Conservation (phyloP, 2,113 vertebrate species). For the Lanius collurio region DNA sequence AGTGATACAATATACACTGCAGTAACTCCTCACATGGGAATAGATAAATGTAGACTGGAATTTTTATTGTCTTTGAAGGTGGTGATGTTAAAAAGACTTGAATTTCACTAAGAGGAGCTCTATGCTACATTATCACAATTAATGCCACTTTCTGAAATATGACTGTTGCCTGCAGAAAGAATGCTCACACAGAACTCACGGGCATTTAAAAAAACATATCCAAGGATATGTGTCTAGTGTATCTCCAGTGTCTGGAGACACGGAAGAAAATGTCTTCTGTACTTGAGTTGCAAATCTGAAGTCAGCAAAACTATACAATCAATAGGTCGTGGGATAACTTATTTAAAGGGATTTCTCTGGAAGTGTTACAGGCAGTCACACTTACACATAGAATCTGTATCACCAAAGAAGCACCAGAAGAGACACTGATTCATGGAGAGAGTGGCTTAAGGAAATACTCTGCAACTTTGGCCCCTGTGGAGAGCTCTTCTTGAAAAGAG, state of each 20-base stretch:
- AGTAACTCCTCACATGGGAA: conserved; percentile 73
- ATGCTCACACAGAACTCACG: not conserved
- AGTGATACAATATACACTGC: conserved; percentile 78
- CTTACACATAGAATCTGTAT: rapidly evolving
- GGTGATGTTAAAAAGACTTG: conserved; percentile 65
- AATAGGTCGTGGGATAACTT: not conserved
- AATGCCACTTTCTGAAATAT: conserved; percentile 70
- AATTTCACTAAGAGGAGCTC: conserved; percentile 70
- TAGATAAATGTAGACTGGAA: conserved; percentile 74
- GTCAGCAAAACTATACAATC: not conserved
- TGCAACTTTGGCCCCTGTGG: not conserved
- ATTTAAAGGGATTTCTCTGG: not conserved
- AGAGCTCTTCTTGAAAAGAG: not conserved
- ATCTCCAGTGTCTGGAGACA: not conserved
- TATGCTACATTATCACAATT: conserved; percentile 72
- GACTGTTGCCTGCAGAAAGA: not conserved
- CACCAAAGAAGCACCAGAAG: not conserved
- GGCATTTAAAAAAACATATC: not conserved
- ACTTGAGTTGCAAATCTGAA: not conserved
- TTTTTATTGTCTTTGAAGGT: conserved; percentile 82
- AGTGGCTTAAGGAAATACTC: not conserved
- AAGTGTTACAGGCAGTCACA: not conserved
- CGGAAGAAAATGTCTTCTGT: not conserved
- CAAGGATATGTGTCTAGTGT: not conserved
- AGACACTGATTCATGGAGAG: not conserved